phyloP scores from a whole-genome alignment of 2,888 invertebrate genomes.

The Seladonia tumulorum region DNA sequence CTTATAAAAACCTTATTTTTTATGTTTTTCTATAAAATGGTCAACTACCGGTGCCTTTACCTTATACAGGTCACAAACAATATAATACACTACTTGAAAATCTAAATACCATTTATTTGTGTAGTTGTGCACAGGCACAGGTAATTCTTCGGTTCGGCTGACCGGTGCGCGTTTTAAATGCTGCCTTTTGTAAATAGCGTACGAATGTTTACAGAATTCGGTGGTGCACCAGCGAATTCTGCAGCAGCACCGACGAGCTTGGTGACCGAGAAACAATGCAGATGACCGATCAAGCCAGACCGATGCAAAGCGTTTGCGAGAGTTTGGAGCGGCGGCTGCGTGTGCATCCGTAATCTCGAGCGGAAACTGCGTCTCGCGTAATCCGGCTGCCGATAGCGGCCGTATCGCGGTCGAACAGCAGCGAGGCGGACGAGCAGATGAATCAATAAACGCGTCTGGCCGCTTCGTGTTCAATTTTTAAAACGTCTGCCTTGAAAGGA shows the following conservation, averaged over 20 bases:
- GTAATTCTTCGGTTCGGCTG: too few species aligned
- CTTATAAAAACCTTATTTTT: too few species aligned
- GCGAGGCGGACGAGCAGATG: conserved; percentile 36
- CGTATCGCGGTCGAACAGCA: conserved; percentile 24
- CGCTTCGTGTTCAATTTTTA: conserved; percentile 47
- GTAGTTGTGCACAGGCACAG: too few species aligned
- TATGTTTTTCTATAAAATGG: too few species aligned
- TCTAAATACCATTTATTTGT: too few species aligned
- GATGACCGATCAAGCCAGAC: background rate
- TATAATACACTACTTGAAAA: too few species aligned
- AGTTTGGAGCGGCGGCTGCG: background rate
- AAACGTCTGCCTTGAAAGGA: conserved; percentile 11
- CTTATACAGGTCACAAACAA: too few species aligned
- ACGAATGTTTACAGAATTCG: background rate
- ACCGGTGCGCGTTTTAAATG: too few species aligned
- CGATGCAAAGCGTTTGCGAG: background rate
- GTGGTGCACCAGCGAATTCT: background rate
- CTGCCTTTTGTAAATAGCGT: background rate
- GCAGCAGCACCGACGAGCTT: background rate
- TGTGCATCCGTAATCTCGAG: conserved; percentile 44
- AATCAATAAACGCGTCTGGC: conserved; percentile 61
- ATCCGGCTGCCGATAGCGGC: conserved; percentile 23
- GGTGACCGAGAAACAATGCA: background rate
- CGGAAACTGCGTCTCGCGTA: conserved; percentile 39
- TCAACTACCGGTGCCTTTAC: too few species aligned